phyloP scores from a whole-genome alignment of 2,888 invertebrate genomes.

The Epistrophella euchroma region DNA sequence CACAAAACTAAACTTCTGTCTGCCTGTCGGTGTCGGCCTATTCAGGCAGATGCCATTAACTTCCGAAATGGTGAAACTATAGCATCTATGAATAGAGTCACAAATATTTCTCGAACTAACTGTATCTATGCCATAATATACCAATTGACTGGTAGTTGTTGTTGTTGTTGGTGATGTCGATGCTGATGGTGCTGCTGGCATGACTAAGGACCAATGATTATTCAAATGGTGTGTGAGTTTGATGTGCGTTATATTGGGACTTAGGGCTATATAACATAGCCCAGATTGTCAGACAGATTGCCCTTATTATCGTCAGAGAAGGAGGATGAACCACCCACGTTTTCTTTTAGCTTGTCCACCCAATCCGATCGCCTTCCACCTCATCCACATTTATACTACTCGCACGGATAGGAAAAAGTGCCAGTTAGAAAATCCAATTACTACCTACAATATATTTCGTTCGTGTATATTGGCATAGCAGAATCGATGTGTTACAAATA shows the following conservation, averaged over 20 bases:
- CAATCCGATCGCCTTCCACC: neutral
- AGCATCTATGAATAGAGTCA: slow-evolving; percentile 67
- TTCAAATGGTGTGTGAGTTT: slow-evolving; percentile 62
- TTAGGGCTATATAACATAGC: slow-evolving; percentile 11
- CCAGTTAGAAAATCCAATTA: slow-evolving; percentile 70
- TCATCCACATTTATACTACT: neutral
- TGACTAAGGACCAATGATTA: slow-evolving; percentile 70
- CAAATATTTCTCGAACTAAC: slow-evolving; percentile 13
- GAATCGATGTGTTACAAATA: slow-evolving; percentile 36
- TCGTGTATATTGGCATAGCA: slow-evolving; percentile 15
- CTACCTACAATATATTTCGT: slow-evolving; percentile 16
- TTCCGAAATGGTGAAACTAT: slow-evolving; percentile 66
- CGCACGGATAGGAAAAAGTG: slow-evolving; percentile 49
- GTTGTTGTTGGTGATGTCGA: neutral
- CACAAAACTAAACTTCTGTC: slow-evolving; percentile 58
- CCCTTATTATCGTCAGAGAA: slow-evolving; percentile 48
- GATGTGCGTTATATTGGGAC: slow-evolving; percentile 31
- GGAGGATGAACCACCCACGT: neutral
- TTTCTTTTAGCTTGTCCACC: neutral
- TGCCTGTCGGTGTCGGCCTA: slow-evolving; percentile 48
- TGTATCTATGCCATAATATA: slow-evolving; percentile 40
- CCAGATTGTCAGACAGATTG: slow-evolving; percentile 49
- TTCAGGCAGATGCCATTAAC: slow-evolving; percentile 69
- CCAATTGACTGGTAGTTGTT: neutral
- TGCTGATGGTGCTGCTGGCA: slow-evolving; percentile 12